Conservation (phyloP, 2,888 invertebrate species). For the Leptodirus hochenwartii region DNA sequence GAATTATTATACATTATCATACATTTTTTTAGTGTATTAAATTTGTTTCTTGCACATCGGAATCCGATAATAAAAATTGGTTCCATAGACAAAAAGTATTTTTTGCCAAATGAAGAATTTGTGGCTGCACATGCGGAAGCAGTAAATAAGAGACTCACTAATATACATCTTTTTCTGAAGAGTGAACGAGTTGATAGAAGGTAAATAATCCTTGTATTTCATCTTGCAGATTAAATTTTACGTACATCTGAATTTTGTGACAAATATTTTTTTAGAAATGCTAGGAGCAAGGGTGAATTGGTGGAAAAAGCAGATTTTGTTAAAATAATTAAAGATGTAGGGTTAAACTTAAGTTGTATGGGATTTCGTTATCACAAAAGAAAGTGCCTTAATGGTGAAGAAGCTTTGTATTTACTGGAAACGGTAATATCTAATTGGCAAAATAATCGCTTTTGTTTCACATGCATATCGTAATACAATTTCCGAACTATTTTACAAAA, state of each 20-base stretch:
- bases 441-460: not conserved
- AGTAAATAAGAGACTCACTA: too few relatives aligned
- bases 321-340: conserved; percentile 17
- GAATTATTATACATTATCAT: too few relatives aligned
- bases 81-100: too few relatives aligned
- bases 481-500: too few relatives aligned
- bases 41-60: too few relatives aligned
- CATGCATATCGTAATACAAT: conserved; percentile 5
- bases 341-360: conserved; percentile 16
- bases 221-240: too few relatives aligned
- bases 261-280: conserved; percentile 15
- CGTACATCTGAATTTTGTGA: too few relatives aligned
- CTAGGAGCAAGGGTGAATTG: conserved; percentile 20
- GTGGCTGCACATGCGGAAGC: too few relatives aligned
- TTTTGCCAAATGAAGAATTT: too few relatives aligned
- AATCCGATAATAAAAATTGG: too few relatives aligned
- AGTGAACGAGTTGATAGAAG: conserved; percentile 22
- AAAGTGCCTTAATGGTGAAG: conserved; percentile 37
- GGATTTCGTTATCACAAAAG: conserved; percentile 21
- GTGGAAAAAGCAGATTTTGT: conserved; percentile 15
- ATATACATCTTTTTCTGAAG: too few relatives aligned
- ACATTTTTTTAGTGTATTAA: too few relatives aligned
- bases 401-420: conserved; percentile 46
- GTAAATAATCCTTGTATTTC: conserved; percentile 12
- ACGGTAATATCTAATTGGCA: conserved; percentile 29